These are phyloP conservation scores for Drosophila takahashii DNA, from an alignment of 1,140 invertebrate species.

Conservation along the genomic window DNA sequence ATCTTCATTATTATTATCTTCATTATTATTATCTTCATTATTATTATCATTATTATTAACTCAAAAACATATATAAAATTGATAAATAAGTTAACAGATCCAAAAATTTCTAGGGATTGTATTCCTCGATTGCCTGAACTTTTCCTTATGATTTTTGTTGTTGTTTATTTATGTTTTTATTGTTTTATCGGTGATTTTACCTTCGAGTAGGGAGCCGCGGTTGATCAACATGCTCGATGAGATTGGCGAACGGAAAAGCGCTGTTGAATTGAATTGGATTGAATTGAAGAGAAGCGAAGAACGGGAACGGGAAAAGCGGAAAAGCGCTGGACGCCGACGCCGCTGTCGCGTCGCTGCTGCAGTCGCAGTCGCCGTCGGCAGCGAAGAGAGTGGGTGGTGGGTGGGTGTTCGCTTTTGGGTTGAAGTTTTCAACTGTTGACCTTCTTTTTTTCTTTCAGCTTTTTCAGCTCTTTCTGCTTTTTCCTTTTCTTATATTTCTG, in stretches of 20 bases:
- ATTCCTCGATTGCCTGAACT: not conserved
- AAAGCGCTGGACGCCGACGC: constrained; percentile 64
- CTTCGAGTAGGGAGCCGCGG: constrained; percentile 70
- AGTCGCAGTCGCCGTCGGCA: constrained; percentile 6
- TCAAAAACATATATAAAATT: no score
- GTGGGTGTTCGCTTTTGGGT: not conserved
- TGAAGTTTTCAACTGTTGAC: constrained; percentile 46
- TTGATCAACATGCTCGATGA: constrained; percentile 74
- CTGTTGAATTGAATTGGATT: constrained; percentile 3
- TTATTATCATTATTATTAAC: no score
- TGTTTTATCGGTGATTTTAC: constrained; percentile 37
- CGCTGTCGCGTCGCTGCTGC: constrained; percentile 15
- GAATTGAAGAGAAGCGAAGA: constrained; percentile 33
- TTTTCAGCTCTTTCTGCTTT: constrained; percentile 2
- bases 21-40: no score
- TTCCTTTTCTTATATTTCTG: no score
- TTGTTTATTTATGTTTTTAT: not conserved
- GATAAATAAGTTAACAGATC: no score
- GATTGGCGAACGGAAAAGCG: constrained; percentile 6
- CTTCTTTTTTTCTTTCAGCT: constrained; percentile 53
- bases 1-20: no score
- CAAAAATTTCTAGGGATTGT: not conserved
- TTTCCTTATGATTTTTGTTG: not conserved
- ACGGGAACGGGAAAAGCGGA: constrained; percentile 63
- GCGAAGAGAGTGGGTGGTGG: constrained; percentile 10